Evolutionary conservation across 1,140 invertebrate species (phyloP).

Genomic region (Drosophila suzukii): DNA sequence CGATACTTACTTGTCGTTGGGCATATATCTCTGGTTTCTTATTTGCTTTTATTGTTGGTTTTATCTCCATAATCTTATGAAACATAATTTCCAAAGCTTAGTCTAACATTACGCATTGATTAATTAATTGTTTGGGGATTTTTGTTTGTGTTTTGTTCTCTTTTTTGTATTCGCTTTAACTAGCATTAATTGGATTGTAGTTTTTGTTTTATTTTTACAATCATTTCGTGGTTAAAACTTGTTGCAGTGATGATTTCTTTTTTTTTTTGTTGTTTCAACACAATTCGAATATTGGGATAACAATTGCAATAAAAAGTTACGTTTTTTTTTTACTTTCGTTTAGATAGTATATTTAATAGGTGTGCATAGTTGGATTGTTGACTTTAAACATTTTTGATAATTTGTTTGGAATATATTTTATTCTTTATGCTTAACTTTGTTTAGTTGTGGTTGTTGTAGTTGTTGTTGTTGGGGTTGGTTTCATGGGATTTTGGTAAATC

Average conservation of each 20-base stretch:
- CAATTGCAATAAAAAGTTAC: constrained; percentile 47
- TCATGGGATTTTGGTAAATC: constrained; percentile 44
- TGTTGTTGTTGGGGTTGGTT: constrained; percentile 31
- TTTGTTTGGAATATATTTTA: constrained; percentile 44
- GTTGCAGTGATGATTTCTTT: constrained; percentile 42
- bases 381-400: constrained; percentile 62
- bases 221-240: constrained; percentile 43
- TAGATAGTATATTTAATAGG: constrained; percentile 60
- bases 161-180: constrained; percentile 24
- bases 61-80: constrained; percentile 63
- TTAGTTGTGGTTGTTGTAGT: constrained; percentile 48
- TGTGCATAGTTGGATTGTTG: constrained; percentile 75
- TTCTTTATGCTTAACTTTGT: constrained; percentile 64
- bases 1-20: constrained; percentile 68
- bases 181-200: constrained; percentile 26
- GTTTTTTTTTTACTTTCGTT: constrained; percentile 44
- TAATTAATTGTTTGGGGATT: constrained; percentile 39
- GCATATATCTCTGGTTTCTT: constrained; percentile 45
- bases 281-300: constrained; percentile 36
- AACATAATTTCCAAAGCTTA: constrained; percentile 74
- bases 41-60: constrained; percentile 59
- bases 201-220: constrained; percentile 34
- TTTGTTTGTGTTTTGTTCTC: constrained; percentile 34
- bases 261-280: constrained; percentile 38
- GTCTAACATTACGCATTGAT: constrained; percentile 66